phyloP scores from a whole-genome alignment of 23 tunicate genomes.

The Diplosoma virens region DNA sequence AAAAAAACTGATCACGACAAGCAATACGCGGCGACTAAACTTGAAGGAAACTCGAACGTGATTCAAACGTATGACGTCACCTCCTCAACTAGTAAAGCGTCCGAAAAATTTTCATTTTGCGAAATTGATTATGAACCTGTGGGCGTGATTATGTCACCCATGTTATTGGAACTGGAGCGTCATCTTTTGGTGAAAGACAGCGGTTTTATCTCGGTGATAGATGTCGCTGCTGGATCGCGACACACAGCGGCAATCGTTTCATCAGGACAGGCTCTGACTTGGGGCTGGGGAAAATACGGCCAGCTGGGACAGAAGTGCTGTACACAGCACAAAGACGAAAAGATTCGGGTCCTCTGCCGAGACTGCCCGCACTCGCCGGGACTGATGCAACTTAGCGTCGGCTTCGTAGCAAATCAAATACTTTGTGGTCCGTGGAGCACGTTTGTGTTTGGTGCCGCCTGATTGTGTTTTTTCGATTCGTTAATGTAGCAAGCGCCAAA shows the following conservation, averaged over 20 bases:
- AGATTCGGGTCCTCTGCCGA: not conserved
- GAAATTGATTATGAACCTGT: slow-evolving; percentile 34
- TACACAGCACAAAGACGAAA: not conserved
- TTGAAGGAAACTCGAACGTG: too few relatives aligned
- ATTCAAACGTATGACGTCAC: too few relatives aligned
- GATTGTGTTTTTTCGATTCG: not conserved
- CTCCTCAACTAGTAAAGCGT: too few relatives aligned
- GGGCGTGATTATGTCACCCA: slow-evolving; percentile 44
- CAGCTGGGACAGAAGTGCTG: slow-evolving; percentile 70
- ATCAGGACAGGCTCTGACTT: slow-evolving; percentile 47
- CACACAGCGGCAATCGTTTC: slow-evolving; percentile 59
- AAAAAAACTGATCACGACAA: too few relatives aligned
- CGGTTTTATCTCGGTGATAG: slow-evolving; percentile 38
- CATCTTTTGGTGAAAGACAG: not conserved
- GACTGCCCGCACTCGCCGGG: not conserved
- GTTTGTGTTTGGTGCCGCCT: not conserved
- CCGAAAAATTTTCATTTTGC: too few relatives aligned
- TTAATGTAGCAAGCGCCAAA: too few relatives aligned
- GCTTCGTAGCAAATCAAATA: not conserved
- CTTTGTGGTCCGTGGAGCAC: slow-evolving; percentile 34
- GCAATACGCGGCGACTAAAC: too few relatives aligned
- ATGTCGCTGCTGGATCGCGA: slow-evolving; percentile 64
- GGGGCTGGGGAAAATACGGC: slow-evolving; percentile 92
- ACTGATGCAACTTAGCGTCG: not conserved
- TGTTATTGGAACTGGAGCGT: slow-evolving; percentile 60